Conservation (phyloP, 2,888 invertebrate species). For the Amblyjoppa proteus region DNA sequence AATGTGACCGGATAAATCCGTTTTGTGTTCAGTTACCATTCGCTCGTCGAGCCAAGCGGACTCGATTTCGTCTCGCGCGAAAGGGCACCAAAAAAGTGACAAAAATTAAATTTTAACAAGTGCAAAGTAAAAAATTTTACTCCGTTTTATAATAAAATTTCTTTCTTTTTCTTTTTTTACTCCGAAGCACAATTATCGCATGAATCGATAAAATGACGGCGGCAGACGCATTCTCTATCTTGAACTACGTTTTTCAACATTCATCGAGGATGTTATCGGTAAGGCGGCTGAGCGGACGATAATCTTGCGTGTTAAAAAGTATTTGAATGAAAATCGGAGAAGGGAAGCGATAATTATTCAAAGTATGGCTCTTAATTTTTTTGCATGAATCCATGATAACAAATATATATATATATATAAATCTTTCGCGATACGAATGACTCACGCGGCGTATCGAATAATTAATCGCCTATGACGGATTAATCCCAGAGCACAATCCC, state of each 20-base stretch:
- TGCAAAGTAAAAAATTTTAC: background rate
- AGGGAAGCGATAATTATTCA: background rate
- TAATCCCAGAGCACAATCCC: too few relatives aligned
- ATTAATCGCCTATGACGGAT: too few relatives aligned
- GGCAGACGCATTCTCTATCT: constrained; percentile 71
- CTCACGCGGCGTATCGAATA: too few relatives aligned
- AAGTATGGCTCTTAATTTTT: too few relatives aligned
- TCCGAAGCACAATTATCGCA: background rate
- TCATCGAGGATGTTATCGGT: constrained; percentile 83
- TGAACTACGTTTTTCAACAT: constrained; percentile 83
- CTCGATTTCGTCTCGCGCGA: background rate
- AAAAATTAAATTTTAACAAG: background rate
- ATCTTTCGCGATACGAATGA: too few relatives aligned
- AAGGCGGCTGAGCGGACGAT: constrained; percentile 65
- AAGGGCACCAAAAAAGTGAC: background rate
- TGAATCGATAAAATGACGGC: constrained; percentile 66
- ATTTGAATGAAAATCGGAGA: background rate
- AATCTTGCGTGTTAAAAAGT: background rate
- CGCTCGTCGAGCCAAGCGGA: constrained; percentile 42
- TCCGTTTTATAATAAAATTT: background rate
- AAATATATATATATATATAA: too few relatives aligned
- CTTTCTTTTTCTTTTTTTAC: background rate
- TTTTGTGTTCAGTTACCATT: constrained; percentile 56
- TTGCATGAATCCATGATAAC: too few relatives aligned
- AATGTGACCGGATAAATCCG: constrained; percentile 45